These are phyloP conservation scores for Morphnarchus princeps DNA, from an alignment of 2,113 vertebrate genomes.

Conservation along the genomic window DNA sequence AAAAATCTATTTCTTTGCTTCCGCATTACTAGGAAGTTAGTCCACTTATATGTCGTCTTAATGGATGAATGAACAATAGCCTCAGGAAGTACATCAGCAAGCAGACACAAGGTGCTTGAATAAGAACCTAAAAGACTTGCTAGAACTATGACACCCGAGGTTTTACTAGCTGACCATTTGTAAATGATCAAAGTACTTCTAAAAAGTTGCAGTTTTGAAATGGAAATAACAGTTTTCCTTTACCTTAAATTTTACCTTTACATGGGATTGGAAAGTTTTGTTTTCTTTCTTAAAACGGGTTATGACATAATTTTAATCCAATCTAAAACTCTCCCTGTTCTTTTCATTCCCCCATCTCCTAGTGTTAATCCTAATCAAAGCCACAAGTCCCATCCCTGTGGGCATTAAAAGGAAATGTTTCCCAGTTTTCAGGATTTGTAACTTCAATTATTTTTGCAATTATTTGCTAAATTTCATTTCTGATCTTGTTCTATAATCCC, in stretches of 20 bases:
- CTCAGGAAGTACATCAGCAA: not conserved
- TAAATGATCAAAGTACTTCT: slow-evolving; percentile 43
- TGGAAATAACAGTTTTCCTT: slow-evolving; percentile 17
- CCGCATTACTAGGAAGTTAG: not conserved
- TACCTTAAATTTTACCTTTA: slow-evolving; percentile 28
- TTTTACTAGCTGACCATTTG: not conserved
- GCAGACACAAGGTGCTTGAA: not conserved
- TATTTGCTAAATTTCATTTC: slow-evolving; percentile 72
- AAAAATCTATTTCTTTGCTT: not conserved
- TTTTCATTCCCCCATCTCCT: not conserved
- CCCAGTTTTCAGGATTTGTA: slow-evolving; percentile 62
- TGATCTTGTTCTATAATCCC: slow-evolving; percentile 73
- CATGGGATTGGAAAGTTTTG: not conserved
- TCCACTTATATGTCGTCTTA: not conserved
- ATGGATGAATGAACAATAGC: not conserved
- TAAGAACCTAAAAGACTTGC: not conserved
- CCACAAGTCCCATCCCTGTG: slow-evolving; percentile 29
- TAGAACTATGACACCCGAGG: not conserved
- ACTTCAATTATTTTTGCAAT: slow-evolving; percentile 77
- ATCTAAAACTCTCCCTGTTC: not conserved
- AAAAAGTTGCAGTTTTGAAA: slow-evolving; percentile 55
- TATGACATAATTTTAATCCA: slow-evolving; percentile 23
- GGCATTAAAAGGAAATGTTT: slow-evolving; percentile 65
- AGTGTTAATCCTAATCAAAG: slow-evolving; percentile 67
- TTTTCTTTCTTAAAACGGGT: not conserved